Percentiles rank a stretch among this genome's conserved stretches.
Conservation (phyloP, 2,888 invertebrate species). For the Dynastes grantii region DNA sequence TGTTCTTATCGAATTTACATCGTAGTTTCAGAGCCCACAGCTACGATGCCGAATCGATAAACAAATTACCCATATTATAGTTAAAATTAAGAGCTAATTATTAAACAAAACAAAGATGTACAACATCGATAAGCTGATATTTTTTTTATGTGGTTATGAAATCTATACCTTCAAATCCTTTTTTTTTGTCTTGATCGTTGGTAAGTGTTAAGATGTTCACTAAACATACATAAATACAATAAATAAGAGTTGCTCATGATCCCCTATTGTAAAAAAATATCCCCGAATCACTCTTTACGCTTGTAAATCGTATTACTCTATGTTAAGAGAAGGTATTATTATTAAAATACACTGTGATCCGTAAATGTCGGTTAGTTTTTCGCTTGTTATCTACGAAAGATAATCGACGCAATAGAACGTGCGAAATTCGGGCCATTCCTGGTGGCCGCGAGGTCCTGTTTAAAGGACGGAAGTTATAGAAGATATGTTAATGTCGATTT, state of each 20-base stretch:
- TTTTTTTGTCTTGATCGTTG: neutral
- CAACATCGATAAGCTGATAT: too few species aligned
- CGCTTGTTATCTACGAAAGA: conserved; percentile 28
- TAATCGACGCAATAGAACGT: conserved; percentile 1
- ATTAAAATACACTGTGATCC: conserved; percentile 38
- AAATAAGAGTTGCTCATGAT: conserved; percentile 8
- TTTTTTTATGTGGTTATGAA: conserved; percentile 13
- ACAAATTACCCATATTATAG: conserved; percentile 33
- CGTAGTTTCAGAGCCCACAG: conserved; percentile 54
- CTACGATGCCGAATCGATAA: conserved; percentile 48
- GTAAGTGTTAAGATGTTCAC: conserved; percentile 38
- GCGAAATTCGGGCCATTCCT: neutral
- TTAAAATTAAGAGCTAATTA: conserved; percentile 18
- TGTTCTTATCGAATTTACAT: conserved; percentile 42
- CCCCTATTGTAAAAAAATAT: neutral
- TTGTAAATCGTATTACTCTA: conserved; percentile 26
- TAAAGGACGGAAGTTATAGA: conserved; percentile 14
- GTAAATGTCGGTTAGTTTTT: conserved; percentile 32
- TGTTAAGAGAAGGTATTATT: conserved; percentile 26
- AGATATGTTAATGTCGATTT: conserved; percentile 26
- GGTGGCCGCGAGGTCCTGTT: conserved; percentile 2
- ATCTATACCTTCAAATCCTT: conserved; percentile 1
- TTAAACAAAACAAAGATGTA: neutral
- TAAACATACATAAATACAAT: conserved; percentile 5
- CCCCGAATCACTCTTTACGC: conserved; percentile 24